Conservation (phyloP, 1,140 invertebrate species). For the Drosophila eugracilis region DNA sequence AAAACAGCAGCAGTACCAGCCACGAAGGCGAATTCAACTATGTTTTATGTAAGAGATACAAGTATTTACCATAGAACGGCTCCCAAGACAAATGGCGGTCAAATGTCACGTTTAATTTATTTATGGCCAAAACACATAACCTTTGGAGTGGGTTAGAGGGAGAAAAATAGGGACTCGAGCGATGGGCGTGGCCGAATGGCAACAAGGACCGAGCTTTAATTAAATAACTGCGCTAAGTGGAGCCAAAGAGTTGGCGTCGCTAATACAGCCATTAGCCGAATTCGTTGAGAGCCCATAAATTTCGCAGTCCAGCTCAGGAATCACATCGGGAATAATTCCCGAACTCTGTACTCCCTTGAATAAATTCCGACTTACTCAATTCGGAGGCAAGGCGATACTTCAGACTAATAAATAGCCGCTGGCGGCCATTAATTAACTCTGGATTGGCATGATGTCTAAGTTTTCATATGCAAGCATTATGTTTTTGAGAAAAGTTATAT, state of each 20-base stretch:
- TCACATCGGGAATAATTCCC: constrained; percentile 39
- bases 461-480: constrained; percentile 17
- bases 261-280: constrained; percentile 78
- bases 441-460: constrained; percentile 6
- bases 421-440: constrained; percentile 29
- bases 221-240: constrained; percentile 77
- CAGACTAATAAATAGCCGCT: constrained; percentile 25
- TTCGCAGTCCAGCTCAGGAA: constrained; percentile 30
- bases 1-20: constrained; percentile 50
- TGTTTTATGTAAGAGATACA: constrained; percentile 69
- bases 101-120: constrained; percentile 83
- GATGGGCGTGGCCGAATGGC: constrained; percentile 1
- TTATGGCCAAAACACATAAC: constrained; percentile 52
- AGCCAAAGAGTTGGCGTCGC: constrained; percentile 72
- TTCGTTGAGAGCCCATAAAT: constrained; percentile 72
- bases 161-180: background rate
- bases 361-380: constrained; percentile 14
- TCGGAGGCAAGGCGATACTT: constrained; percentile 12
- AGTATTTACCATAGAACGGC: constrained; percentile 64
- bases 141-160: constrained; percentile 2
- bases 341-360: constrained; percentile 5
- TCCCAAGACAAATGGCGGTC: constrained; percentile 78
- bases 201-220: constrained; percentile 53
- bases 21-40: constrained; percentile 47
- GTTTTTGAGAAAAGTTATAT: background rate